Evolutionary conservation across 2,113 vertebrate genomes (phyloP), one percentile per base, ranked within the genome.

Genomic region (Lagopus leucura): DNA sequence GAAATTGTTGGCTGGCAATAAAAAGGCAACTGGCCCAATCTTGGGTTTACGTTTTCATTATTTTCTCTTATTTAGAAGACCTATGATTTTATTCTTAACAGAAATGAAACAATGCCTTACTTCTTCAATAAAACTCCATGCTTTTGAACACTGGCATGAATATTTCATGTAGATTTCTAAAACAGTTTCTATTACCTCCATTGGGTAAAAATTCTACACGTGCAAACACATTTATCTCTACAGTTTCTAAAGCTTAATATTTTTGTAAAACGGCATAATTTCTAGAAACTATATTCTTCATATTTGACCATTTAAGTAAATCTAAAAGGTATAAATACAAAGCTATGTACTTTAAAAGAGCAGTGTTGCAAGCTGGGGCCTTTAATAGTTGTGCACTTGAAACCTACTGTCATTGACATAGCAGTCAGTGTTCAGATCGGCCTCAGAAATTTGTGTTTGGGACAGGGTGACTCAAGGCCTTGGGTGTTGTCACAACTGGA

Each of bases 161-260:
- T 83, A 82, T 85, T 34, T 67, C 16, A 28, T 4, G 3, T 4
- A 65, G 7, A 45, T 90, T 85, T 86, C 60, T 66, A 48, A 27
- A 90, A 61, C 2, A 80, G 16, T 17, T 8, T 81, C 2, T n/a
- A 63, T 13, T 38, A 8, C 9, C 11, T 42, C 72, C 47, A 6
- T 28, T 7, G 1, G 4, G 1, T 6, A 5, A 1, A 5, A 5
- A 66, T 45, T 79, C 65, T 63, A 6, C 6, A 42, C 6, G 54
- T 3, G 16, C 16, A 36, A 20, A 28, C 8, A 1, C 55, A 27
- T 82, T 25, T 57, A 8, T 28, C 5, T 28, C 5, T 43, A 30
- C 3, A 61, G 6, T 36, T 50, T 22, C 14, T 43, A 76, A 82
- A 57, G 3, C 40, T 50, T 82, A 71, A 38, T 22, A 65, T 64